phyloP scores from a whole-genome alignment of 2,113 vertebrate species.

The Psittacus erithacus region DNA sequence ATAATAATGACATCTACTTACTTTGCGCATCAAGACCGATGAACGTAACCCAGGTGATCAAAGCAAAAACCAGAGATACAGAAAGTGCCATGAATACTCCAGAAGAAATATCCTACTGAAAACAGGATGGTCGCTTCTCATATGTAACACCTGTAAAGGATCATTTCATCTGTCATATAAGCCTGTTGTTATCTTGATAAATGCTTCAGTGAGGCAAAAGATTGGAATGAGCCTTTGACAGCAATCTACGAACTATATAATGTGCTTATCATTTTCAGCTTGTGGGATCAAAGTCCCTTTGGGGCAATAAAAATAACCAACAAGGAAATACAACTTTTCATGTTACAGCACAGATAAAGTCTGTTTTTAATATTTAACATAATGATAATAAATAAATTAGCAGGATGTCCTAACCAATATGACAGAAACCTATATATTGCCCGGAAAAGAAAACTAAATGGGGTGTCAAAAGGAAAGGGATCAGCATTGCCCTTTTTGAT shows the following conservation, averaged over 20 bases:
- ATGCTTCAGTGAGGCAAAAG: neutral
- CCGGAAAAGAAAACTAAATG: neutral
- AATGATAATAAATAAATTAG: neutral
- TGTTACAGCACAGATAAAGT: neutral
- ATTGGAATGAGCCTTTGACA: neutral
- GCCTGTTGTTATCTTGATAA: neutral
- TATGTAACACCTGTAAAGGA: neutral
- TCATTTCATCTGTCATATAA: neutral
- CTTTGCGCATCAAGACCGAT: neutral
- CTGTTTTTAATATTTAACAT: neutral
- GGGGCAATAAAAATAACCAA: slow-evolving; percentile 22
- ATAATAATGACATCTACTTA: neutral
- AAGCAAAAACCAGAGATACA: neutral
- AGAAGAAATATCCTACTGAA: neutral
- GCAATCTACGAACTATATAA: neutral
- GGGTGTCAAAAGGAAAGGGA: neutral
- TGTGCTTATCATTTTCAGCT: neutral
- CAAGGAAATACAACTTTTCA: neutral
- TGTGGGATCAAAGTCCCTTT: slow-evolving; percentile 53
- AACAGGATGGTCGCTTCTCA: neutral
- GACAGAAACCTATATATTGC: neutral
- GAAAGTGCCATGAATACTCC: neutral
- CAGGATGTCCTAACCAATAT: neutral
- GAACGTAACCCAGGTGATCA: neutral
- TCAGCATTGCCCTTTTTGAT: neutral